phyloP scores from a whole-genome alignment of 2,797 vertebrate species.

The Heterohyrax brucei region DNA sequence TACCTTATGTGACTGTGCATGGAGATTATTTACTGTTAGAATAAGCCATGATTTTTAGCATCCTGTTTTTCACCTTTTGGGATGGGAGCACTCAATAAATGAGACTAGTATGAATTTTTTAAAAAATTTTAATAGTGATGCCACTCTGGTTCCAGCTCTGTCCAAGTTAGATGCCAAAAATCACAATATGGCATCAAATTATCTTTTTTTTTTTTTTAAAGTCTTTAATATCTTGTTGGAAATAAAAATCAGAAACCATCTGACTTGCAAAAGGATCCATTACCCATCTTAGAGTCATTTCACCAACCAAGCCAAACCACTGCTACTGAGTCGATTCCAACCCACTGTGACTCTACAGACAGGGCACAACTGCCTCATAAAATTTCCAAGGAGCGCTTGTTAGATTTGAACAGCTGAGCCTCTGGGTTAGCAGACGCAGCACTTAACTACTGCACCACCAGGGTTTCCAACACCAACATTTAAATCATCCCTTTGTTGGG shows the following conservation, averaged over 20 bases:
- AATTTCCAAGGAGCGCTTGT: too few relatives aligned
- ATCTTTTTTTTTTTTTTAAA: slow-evolving; percentile 19
- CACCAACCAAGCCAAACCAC: neutral
- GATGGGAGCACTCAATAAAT: neutral
- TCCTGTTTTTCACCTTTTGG: neutral
- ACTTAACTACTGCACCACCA: too few relatives aligned
- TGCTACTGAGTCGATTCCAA: too few relatives aligned
- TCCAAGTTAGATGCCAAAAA: neutral
- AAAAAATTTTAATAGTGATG: neutral
- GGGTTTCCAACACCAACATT: neutral
- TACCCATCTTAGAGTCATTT: neutral
- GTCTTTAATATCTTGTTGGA: neutral
- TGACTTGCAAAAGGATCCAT: neutral
- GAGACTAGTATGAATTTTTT: neutral
- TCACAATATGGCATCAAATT: neutral
- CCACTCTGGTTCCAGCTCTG: neutral
- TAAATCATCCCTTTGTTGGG: neutral
- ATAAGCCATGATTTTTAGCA: neutral
- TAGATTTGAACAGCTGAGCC: too few relatives aligned
- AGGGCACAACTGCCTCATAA: too few relatives aligned
- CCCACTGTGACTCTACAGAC: too few relatives aligned
- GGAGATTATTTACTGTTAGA: neutral
- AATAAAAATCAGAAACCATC: slow-evolving; percentile 14
- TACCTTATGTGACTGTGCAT: too few relatives aligned
- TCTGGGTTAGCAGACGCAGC: too few relatives aligned